Percentiles rank a stretch among this genome's conserved stretches.
phyloP scores from a whole-genome alignment of 2,888 invertebrate species.

The Agrotis exclamationis region DNA sequence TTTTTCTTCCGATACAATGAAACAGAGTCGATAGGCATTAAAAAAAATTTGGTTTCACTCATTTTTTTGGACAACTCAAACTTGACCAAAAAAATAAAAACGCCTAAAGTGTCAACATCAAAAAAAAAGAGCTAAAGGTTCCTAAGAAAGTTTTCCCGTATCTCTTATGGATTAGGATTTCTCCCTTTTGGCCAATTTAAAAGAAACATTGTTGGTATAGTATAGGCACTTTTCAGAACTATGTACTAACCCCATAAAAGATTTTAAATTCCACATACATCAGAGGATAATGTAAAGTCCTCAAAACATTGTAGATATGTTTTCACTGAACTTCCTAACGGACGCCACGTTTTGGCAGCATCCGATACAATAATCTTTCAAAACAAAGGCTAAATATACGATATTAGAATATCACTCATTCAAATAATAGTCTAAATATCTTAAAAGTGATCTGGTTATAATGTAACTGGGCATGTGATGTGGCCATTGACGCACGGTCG shows the following conservation, averaged over 20 bases:
- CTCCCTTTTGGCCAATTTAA: no score
- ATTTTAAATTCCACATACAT: conserved; percentile 60
- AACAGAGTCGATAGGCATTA: no score
- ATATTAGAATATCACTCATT: conserved; percentile 65
- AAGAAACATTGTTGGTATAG: neutral
- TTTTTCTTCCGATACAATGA: no score
- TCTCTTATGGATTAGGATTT: no score
- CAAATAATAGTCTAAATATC: conserved; percentile 69
- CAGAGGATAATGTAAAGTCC: conserved; percentile 69
- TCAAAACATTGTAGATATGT: conserved; percentile 74
- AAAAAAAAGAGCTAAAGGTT: no score
- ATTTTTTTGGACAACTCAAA: no score
- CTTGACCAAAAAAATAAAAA: no score
- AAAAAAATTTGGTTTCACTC: no score
- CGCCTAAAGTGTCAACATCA: no score
- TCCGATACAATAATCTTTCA: conserved; percentile 77
- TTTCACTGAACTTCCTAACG: conserved; percentile 76
- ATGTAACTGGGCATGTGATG: conserved; percentile 60
- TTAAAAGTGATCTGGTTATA: conserved; percentile 63
- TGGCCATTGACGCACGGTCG: conserved; percentile 62
- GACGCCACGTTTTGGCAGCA: conserved; percentile 86
- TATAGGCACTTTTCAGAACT: neutral
- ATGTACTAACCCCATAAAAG: neutral
- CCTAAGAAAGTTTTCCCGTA: no score
- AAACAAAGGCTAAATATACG: conserved; percentile 78